A percentile compares a stretch with the other conserved stretches of the same genome.
These are phyloP conservation scores for Mionectes macconnelli DNA, from an alignment of 2,113 vertebrate genomes.

Conservation along the genomic window DNA sequence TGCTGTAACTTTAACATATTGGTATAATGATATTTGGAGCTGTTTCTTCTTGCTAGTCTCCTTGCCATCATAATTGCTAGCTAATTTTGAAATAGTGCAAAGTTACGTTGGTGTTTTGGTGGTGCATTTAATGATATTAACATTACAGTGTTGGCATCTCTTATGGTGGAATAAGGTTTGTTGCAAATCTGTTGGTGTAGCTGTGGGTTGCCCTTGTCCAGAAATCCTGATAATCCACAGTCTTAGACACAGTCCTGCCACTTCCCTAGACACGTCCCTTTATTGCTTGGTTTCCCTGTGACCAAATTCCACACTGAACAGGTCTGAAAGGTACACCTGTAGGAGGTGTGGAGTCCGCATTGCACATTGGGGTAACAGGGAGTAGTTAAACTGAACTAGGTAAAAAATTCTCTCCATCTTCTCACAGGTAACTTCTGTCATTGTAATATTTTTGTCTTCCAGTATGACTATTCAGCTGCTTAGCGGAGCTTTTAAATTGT, in stretches of 20 bases:
- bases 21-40: background rate
- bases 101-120: background rate
- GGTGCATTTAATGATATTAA: background rate
- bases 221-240: rapidly evolving
- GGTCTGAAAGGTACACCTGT: background rate
- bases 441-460: background rate
- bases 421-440: background rate
- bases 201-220: background rate
- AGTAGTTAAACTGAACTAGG: background rate
- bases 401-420: background rate
- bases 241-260: background rate
- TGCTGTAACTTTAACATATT: background rate
- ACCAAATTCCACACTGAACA: background rate
- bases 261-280: background rate
- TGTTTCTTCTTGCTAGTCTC: background rate
- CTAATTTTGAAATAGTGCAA: background rate
- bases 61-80: background rate
- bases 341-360: background rate
- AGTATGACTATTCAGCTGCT: background rate
- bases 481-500: background rate
- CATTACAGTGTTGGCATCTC: background rate
- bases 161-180: background rate
- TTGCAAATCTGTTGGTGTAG: background rate
- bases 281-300: background rate
- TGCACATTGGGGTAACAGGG: background rate